These are phyloP conservation scores for Phrynosoma blainvillii DNA, from an alignment of 2,113 vertebrate species.

Conservation along the genomic window DNA sequence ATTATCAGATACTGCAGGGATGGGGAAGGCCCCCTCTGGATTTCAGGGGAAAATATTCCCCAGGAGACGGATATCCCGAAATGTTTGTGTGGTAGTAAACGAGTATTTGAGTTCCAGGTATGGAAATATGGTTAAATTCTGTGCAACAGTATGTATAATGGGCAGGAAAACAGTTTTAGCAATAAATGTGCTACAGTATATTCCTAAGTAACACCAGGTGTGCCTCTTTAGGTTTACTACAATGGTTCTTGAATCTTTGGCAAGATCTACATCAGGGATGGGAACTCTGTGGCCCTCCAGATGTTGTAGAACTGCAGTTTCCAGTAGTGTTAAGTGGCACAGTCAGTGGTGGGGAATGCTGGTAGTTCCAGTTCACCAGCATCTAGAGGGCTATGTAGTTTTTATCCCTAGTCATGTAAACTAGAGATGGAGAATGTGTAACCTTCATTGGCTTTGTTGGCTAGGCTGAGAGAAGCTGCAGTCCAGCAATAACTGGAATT, in stretches of 20 bases:
- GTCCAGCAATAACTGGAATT: neutral
- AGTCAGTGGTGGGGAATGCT: no score
- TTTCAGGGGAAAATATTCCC: constrained; percentile 87
- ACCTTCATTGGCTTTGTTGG: neutral
- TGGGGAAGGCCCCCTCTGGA: constrained; percentile 85
- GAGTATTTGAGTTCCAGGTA: constrained; percentile 97
- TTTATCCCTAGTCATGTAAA: no score
- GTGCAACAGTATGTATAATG: neutral
- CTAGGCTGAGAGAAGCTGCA: neutral
- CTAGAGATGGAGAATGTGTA: no score
- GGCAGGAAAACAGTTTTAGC: neutral
- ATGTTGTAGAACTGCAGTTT: no score
- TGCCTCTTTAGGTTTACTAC: neutral
- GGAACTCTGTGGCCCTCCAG: neutral
- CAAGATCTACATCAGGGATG: neutral
- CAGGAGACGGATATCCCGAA: constrained; percentile 84
- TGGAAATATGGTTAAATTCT: constrained; percentile 16
- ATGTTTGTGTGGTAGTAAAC: constrained; percentile 89
- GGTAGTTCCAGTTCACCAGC: no score
- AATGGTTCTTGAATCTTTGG: neutral
- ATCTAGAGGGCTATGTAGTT: no score
- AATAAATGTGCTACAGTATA: neutral
- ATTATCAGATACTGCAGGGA: constrained; percentile 90
- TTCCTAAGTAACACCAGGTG: neutral
- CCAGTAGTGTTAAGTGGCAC: no score